Evolutionary conservation across 1,140 invertebrate species (phyloP).

Genomic region (Stegodyphus mimosarum): DNA sequence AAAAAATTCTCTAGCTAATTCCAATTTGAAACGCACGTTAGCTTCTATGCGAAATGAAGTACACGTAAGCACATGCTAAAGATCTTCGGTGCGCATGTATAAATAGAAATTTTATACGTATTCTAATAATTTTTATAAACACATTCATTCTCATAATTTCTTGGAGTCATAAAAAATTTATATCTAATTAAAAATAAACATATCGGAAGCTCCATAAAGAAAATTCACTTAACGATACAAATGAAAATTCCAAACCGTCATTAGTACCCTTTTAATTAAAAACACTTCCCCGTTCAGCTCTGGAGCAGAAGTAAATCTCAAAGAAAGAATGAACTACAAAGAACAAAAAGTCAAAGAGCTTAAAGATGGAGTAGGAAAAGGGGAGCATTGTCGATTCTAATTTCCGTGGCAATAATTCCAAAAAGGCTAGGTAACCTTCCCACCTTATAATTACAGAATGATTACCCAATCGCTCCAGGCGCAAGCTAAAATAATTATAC

Average conservation of each 20-base stretch:
- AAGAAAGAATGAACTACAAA: background rate
- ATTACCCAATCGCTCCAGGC: background rate
- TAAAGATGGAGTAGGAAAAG: background rate
- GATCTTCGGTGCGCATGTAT: no score
- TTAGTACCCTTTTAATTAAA: background rate
- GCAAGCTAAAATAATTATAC: constrained; percentile 1
- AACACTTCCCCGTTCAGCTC: background rate
- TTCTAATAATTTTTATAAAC: no score
- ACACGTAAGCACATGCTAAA: no score
- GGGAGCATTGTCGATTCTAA: constrained; percentile 19
- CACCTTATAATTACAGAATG: constrained; percentile 5
- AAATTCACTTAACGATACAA: background rate
- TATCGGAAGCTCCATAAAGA: background rate
- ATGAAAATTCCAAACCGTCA: background rate
- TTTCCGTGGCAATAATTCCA: constrained; percentile 14
- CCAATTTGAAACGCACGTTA: no score
- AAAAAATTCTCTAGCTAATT: no score
- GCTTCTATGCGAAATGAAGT: no score
- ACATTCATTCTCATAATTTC: no score
- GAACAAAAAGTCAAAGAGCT: no score
- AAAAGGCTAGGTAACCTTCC: background rate
- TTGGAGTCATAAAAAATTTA: no score
- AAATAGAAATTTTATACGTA: no score
- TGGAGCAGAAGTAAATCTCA: background rate
- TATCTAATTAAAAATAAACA: background rate